Conservation (phyloP, 2,888 invertebrate species). For the Hemithea aestivaria region DNA sequence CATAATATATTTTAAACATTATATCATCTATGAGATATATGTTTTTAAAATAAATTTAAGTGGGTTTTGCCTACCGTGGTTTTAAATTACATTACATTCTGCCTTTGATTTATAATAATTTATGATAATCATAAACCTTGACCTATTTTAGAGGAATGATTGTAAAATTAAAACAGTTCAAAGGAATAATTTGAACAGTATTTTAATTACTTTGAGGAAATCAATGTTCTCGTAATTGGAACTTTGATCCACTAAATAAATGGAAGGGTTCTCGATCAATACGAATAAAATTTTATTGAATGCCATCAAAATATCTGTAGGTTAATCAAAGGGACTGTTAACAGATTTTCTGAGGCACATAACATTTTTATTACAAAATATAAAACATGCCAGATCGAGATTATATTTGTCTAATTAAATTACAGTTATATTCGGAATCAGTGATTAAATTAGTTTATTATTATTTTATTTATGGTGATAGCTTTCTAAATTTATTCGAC, state of each 20-base stretch:
- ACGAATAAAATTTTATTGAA: constrained; percentile 16
- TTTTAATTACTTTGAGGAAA: too few species aligned
- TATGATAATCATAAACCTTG: too few species aligned
- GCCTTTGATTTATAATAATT: too few species aligned
- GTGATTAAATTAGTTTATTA: constrained; percentile 41
- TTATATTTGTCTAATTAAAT: constrained; percentile 35
- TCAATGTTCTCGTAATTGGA: not conserved
- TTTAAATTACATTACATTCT: too few species aligned
- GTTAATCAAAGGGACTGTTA: constrained; percentile 19
- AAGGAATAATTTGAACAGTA: too few species aligned
- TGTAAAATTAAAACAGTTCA: too few species aligned
- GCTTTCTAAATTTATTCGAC: constrained; percentile 54
- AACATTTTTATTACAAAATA: constrained; percentile 22
- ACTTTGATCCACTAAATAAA: not conserved
- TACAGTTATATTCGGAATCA: constrained; percentile 34
- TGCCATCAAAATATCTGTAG: constrained; percentile 15
- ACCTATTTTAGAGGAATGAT: not conserved
- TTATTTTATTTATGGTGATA: constrained; percentile 45
- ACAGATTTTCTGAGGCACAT: constrained; percentile 11
- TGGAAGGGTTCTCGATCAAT: constrained; percentile 1
- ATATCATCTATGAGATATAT: too few species aligned
- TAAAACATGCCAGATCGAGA: constrained; percentile 19
- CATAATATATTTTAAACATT: too few species aligned
- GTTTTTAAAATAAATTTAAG: too few species aligned
- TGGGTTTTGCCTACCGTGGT: too few species aligned